Evolutionary conservation across 2,888 invertebrate genomes (phyloP).

Genomic region (Altica lythri): DNA sequence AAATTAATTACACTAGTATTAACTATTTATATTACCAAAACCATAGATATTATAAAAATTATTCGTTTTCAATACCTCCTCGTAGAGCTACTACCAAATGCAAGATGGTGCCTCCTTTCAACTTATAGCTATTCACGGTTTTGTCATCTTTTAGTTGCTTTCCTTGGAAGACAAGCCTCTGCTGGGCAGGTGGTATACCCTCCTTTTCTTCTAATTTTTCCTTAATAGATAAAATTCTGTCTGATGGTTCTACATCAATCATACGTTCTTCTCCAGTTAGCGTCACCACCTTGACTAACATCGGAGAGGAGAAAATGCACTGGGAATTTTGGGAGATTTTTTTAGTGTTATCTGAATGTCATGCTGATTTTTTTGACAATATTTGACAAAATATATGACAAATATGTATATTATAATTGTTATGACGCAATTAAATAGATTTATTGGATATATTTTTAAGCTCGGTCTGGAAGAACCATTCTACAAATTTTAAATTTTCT

Average conservation of each 20-base stretch:
- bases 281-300: constrained; percentile 53
- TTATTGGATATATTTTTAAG: too few relatives aligned
- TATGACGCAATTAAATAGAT: neutral
- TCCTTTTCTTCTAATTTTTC: constrained; percentile 55
- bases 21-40: constrained; percentile 17
- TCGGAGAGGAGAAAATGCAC: constrained; percentile 34
- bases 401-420: neutral
- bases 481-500: too few relatives aligned
- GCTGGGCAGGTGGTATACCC: constrained; percentile 54
- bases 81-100: constrained; percentile 54
- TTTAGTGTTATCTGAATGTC: constrained; percentile 2
- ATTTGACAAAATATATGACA: constrained; percentile 1
- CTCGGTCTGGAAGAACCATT: too few relatives aligned
- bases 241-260: constrained; percentile 52
- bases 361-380: constrained; percentile 18
- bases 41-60: constrained; percentile 10
- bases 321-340: constrained; percentile 29
- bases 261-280: constrained; percentile 53
- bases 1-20: constrained; percentile 6
- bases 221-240: constrained; percentile 51
- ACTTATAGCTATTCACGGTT: constrained; percentile 51
- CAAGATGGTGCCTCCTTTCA: constrained; percentile 51
- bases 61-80: constrained; percentile 46
- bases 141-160: constrained; percentile 54
- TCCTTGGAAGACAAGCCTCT: constrained; percentile 52